Conservation (phyloP, 2,888 invertebrate genomes). For the Fabriciana adippe region DNA sequence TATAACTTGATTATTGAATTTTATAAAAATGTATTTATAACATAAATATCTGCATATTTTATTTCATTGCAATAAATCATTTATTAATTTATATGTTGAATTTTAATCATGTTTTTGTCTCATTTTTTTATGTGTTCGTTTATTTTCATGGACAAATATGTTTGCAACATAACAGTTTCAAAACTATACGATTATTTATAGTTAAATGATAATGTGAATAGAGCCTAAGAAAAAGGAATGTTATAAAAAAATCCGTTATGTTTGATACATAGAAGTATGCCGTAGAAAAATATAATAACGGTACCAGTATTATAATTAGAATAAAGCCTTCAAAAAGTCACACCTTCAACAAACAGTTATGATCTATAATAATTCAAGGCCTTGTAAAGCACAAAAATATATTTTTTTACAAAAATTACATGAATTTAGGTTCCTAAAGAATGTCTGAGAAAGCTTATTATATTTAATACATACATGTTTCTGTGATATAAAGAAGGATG, state of each 20-base stretch:
- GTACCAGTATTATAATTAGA: slow-evolving; percentile 11
- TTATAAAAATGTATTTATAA: too few relatives aligned
- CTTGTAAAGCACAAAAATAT: slow-evolving; percentile 11
- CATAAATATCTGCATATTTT: too few relatives aligned
- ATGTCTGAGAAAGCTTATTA: neutral
- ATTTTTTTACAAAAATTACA: slow-evolving; percentile 2
- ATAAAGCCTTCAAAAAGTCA: slow-evolving; percentile 28
- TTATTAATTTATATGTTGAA: too few relatives aligned
- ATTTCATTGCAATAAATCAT: too few relatives aligned
- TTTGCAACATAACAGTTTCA: neutral
- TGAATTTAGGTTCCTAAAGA: neutral
- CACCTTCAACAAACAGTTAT: slow-evolving; percentile 26
- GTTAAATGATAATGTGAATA: neutral
- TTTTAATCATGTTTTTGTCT: too few relatives aligned
- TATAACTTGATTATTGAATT: too few relatives aligned
- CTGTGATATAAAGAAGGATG: slow-evolving; percentile 51
- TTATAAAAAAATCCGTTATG: slow-evolving; percentile 34
- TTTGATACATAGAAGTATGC: neutral
- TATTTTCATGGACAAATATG: too few relatives aligned
- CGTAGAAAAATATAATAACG: neutral
- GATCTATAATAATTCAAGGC: slow-evolving; percentile 39
- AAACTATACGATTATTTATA: too few relatives aligned
- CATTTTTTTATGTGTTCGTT: too few relatives aligned
- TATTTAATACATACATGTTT: slow-evolving; percentile 63
- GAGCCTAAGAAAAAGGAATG: slow-evolving; percentile 37